Evolutionary conservation across 2,113 vertebrate genomes (phyloP).

Genomic region (Colinus virginianus): DNA sequence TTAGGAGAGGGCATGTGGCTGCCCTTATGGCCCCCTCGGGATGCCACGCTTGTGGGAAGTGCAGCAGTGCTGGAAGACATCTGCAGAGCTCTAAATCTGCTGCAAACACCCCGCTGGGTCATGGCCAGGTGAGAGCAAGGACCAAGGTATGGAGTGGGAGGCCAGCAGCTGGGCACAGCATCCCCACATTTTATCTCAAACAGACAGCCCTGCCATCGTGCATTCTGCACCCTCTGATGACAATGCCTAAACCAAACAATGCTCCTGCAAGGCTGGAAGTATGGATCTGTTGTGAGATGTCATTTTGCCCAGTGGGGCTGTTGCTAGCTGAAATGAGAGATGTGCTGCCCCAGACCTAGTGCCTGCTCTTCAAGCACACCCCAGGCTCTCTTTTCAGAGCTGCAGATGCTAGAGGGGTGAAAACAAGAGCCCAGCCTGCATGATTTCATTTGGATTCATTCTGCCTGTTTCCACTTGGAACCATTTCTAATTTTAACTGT

Average conservation of each 20-base stretch:
- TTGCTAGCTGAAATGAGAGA: neutral
- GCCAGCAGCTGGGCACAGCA: neutral
- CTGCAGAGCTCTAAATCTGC: conserved; percentile 33
- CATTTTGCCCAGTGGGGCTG: neutral
- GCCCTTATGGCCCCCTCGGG: neutral
- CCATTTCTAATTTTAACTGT: conserved; percentile 53
- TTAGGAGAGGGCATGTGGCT: conserved; percentile 22
- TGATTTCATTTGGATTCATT: conserved; percentile 23
- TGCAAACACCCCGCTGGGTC: conserved; percentile 32
- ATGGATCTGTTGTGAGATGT: neutral
- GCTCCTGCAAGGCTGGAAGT: neutral
- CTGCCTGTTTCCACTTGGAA: neutral
- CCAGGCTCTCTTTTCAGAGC: conserved; percentile 2
- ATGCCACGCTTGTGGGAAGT: neutral
- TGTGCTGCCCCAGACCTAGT: neutral
- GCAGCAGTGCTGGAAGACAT: conserved; percentile 1
- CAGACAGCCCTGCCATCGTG: neutral
- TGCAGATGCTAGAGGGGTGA: neutral
- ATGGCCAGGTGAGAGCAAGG: conserved; percentile 45
- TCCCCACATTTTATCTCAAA: neutral
- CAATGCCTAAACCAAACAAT: neutral
- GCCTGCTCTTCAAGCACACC: neutral
- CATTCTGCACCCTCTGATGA: neutral
- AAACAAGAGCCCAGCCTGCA: neutral
- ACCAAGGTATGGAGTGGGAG: neutral